phyloP scores from a whole-genome alignment of 2,888 invertebrate species.

The Parapristionchus giblindavisi region DNA sequence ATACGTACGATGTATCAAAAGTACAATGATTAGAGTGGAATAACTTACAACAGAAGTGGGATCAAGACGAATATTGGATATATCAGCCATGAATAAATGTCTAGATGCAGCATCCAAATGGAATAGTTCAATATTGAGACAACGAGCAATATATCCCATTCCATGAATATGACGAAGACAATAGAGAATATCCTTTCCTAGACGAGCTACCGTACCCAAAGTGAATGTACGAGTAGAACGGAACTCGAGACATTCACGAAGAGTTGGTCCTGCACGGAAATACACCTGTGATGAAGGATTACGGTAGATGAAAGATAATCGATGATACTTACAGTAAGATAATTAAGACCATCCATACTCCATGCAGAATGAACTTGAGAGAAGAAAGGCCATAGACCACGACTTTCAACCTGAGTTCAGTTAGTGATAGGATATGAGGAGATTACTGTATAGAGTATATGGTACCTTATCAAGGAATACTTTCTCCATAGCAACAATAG shows the following conservation, averaged over 20 bases:
- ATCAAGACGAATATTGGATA: slow-evolving; percentile 46
- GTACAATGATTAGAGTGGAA: too few relatives aligned
- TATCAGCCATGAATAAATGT: slow-evolving; percentile 61
- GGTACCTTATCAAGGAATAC: slow-evolving; percentile 54
- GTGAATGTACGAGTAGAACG: slow-evolving; percentile 44
- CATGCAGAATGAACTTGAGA: slow-evolving; percentile 53
- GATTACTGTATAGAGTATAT: not conserved
- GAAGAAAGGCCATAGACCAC: slow-evolving; percentile 50
- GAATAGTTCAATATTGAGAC: slow-evolving; percentile 51
- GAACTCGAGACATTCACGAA: slow-evolving; percentile 53
- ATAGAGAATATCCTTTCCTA: slow-evolving; percentile 51
- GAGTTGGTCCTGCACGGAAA: slow-evolving; percentile 55
- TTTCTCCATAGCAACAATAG: slow-evolving; percentile 48
- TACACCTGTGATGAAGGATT: slow-evolving; percentile 26
- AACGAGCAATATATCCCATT: slow-evolving; percentile 43
- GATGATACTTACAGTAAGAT: slow-evolving; percentile 17
- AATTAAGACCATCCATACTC: slow-evolving; percentile 44
- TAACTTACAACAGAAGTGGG: slow-evolving; percentile 35
- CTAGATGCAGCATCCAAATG: slow-evolving; percentile 57
- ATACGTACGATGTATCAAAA: too few relatives aligned
- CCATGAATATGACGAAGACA: slow-evolving; percentile 22
- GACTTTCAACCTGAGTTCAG: slow-evolving; percentile 10
- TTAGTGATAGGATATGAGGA: not conserved
- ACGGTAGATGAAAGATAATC: slow-evolving; percentile 37
- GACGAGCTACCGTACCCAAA: slow-evolving; percentile 53